phyloP scores from a whole-genome alignment of 1,140 invertebrate species.

The Apocrypta bakeri region DNA sequence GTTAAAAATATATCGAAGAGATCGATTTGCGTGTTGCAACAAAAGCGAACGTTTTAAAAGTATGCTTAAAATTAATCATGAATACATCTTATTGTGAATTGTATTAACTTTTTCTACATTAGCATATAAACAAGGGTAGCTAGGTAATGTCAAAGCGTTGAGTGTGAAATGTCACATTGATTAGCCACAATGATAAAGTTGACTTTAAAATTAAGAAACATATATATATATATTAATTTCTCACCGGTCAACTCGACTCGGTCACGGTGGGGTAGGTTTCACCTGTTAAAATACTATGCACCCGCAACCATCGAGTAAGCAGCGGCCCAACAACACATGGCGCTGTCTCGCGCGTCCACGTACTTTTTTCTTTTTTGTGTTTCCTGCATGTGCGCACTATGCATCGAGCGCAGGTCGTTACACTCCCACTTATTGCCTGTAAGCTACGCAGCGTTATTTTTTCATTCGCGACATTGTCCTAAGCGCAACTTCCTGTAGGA shows the following conservation, averaged over 20 bases:
- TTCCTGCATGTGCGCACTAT: constrained; percentile 9
- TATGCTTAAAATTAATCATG: too few species aligned
- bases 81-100: too few species aligned
- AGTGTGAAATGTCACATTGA: too few species aligned
- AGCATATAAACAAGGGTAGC: neutral
- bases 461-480: constrained; percentile 40
- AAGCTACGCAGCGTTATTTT: constrained; percentile 15
- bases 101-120: too few species aligned
- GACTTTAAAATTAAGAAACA: constrained; percentile 43
- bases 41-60: too few species aligned
- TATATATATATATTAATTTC: constrained; percentile 42
- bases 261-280: constrained; percentile 67
- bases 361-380: constrained; percentile 28
- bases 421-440: constrained; percentile 42
- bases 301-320: constrained; percentile 49
- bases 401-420: constrained; percentile 34
- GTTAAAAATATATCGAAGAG: too few species aligned
- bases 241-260: constrained; percentile 52
- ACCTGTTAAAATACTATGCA: constrained; percentile 59
- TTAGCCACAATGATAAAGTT: constrained; percentile 30
- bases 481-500: constrained; percentile 37
- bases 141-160: neutral
- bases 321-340: constrained; percentile 42
- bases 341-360: neutral
- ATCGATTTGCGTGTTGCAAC: too few species aligned